Percentiles rank a stretch among this genome's conserved stretches.
phyloP scores from a whole-genome alignment of 2,888 invertebrate species.

The Cynaeus angustus region DNA sequence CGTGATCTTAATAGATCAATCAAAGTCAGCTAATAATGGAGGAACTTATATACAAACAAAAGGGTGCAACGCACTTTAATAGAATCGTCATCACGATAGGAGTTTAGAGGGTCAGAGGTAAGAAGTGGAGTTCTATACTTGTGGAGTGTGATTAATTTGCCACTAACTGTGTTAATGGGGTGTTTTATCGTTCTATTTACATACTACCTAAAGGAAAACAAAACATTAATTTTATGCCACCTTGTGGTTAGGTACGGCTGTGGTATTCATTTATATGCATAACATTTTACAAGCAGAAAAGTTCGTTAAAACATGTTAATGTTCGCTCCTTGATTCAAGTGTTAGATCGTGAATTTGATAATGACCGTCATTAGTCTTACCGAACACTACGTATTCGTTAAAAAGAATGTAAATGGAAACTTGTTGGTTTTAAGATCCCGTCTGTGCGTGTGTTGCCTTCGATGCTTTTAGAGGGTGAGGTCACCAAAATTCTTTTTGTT shows the following conservation, averaged over 20 bases:
- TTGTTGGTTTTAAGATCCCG: too few relatives aligned
- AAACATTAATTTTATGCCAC: background rate
- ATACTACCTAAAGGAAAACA: background rate
- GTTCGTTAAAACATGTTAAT: background rate
- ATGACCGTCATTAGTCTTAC: too few relatives aligned
- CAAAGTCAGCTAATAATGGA: slow-evolving; percentile 37
- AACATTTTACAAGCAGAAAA: background rate
- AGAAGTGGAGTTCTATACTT: too few relatives aligned
- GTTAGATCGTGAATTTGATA: too few relatives aligned
- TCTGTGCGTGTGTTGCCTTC: too few relatives aligned
- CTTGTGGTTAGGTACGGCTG: background rate
- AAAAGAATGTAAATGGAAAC: too few relatives aligned
- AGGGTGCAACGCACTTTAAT: slow-evolving; percentile 24
- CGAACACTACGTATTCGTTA: too few relatives aligned
- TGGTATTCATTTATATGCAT: background rate
- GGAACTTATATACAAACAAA: slow-evolving; percentile 20
- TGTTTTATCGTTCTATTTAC: slow-evolving; percentile 14
- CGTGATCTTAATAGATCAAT: slow-evolving; percentile 38
- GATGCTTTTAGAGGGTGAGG: too few relatives aligned
- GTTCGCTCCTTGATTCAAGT: background rate
- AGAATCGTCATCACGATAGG: slow-evolving; percentile 48
- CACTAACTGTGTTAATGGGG: background rate
- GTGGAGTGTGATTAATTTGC: slow-evolving; percentile 21
- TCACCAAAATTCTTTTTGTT: background rate
- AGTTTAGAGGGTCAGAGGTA: slow-evolving; percentile 25